Evolutionary conservation across 1,140 invertebrate genomes (phyloP), one percentile per base, ranked within the genome.

Genomic region (Eciton burchellii): DNA sequence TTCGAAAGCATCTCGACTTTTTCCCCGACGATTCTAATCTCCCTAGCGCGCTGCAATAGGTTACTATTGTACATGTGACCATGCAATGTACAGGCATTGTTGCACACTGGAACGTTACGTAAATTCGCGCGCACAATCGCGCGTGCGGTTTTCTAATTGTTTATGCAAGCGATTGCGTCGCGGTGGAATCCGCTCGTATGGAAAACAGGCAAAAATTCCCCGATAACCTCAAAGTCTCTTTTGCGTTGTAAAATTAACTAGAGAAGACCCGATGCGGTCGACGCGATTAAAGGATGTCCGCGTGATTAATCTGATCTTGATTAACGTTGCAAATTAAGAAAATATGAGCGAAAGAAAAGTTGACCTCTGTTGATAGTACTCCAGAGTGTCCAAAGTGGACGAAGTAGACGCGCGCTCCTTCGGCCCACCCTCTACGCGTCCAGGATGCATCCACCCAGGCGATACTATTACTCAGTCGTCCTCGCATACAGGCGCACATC

Each of bases 1-100:
- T n/a, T 59, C 19, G 59, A 76, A 19, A 71, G 19, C 49, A 70
- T 54, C 9, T 43, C 21, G n/a, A 76, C 19, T 35, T 65, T 76
- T 74, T 8, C 16, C 43, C 47, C 26, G 4, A 16, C 43, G 19
- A 74, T 49, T 41, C 26, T 26, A 52, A 52, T 65, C 26, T 41
- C n/a, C 14, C 26, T 41, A 12, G 0, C 59, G 14, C 24, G 45
- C 21, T 12, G 26, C 72, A 24, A 74, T 60, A 24, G 14, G 41
- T 49, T 35, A 35, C 35, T n/a, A n/a, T n/a, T 60, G 24, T n/a
- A 52, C 43, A 26, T n/a, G n/a, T n/a, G n/a, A 14, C 8, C 49
- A 49, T 49, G 12, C 21, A 19, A 54, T 24, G 12, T 41, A 35
- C n/a, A 49, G 29, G 14, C 19, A 35, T 52, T 65, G 35, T 52